These are phyloP conservation scores for Centroberyx gerrardi DNA, from an alignment of 2,797 vertebrate genomes.

Conservation along the genomic window DNA sequence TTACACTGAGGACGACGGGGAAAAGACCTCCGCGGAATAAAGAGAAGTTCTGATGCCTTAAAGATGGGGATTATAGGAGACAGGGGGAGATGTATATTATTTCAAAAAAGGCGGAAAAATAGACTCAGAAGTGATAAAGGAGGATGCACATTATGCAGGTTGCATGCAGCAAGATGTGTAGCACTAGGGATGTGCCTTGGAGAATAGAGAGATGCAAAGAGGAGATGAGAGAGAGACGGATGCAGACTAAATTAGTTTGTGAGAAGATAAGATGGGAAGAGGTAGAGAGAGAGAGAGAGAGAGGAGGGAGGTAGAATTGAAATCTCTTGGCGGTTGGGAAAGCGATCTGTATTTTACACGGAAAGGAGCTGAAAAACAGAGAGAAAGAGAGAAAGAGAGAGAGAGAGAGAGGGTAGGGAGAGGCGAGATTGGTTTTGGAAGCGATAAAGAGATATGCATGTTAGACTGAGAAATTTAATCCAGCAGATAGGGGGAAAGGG, in stretches of 20 bases:
- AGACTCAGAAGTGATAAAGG: slow-evolving; percentile 21
- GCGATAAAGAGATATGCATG: slow-evolving; percentile 58
- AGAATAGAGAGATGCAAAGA: slow-evolving; percentile 40
- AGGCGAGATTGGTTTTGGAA: slow-evolving; percentile 55
- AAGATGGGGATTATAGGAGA: slow-evolving; percentile 24
- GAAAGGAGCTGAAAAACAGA: slow-evolving; percentile 17
- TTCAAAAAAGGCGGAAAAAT: slow-evolving; percentile 27
- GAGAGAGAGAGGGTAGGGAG: slow-evolving; percentile 38
- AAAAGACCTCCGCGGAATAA: neutral
- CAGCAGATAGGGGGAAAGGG: slow-evolving; percentile 24
- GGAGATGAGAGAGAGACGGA: slow-evolving; percentile 28
- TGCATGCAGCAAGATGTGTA: slow-evolving; percentile 9
- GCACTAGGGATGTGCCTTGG: neutral
- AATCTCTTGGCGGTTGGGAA: slow-evolving; percentile 31
- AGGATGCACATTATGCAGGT: slow-evolving; percentile 46
- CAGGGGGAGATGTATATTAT: neutral
- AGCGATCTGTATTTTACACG: slow-evolving; percentile 20
- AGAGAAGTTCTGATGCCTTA: slow-evolving; percentile 20
- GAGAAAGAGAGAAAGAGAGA: neutral
- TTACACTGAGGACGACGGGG: slow-evolving; percentile 33
- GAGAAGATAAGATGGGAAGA: slow-evolving; percentile 43
- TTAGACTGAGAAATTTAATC: slow-evolving; percentile 59
- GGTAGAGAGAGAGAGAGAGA: slow-evolving; percentile 19
- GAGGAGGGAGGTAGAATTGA: slow-evolving; percentile 34
- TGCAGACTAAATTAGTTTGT: slow-evolving; percentile 52